Evolutionary conservation across 2,797 vertebrate genomes (phyloP).

Genomic region (Macroramphosus scolopax): DNA sequence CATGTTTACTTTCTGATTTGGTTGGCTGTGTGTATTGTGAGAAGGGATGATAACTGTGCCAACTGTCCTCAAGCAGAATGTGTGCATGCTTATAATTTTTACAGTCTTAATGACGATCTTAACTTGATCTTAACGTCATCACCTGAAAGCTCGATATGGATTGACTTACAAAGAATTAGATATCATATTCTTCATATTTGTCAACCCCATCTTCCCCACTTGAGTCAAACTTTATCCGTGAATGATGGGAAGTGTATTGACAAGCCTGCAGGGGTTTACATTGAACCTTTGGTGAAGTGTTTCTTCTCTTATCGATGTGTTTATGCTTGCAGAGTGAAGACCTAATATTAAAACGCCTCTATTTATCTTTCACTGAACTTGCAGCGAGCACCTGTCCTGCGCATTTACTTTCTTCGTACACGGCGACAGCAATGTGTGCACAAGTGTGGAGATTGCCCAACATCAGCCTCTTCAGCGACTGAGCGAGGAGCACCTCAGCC

Average conservation of each 20-base stretch:
- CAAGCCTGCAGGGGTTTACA: constrained; percentile 11
- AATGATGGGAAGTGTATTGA: constrained; percentile 10
- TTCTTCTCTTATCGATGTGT: not conserved
- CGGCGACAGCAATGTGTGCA: constrained; percentile 98
- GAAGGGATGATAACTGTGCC: constrained; percentile 15
- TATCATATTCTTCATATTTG: not conserved
- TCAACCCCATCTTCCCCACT: not conserved
- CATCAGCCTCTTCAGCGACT: constrained; percentile 94
- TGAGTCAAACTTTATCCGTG: constrained; percentile 9
- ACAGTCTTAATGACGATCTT: no score
- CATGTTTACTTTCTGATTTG: constrained; percentile 31
- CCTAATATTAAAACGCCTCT: constrained; percentile 1
- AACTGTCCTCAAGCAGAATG: not conserved
- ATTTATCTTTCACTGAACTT: constrained; percentile 23
- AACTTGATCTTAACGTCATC: no score
- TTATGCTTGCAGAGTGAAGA: not conserved
- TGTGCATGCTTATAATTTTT: no score
- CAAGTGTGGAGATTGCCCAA: constrained; percentile 94
- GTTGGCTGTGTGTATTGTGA: constrained; percentile 1
- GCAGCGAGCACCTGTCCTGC: constrained; percentile 97
- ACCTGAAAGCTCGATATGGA: no score
- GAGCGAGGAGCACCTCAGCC: constrained; percentile 92
- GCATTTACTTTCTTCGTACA: constrained; percentile 98
- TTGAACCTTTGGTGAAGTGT: not conserved
- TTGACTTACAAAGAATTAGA: constrained; percentile 14